Percentiles rank a stretch among this genome's conserved stretches.
Conservation (phyloP, 2,797 vertebrate species). For the Agapornis canus region DNA sequence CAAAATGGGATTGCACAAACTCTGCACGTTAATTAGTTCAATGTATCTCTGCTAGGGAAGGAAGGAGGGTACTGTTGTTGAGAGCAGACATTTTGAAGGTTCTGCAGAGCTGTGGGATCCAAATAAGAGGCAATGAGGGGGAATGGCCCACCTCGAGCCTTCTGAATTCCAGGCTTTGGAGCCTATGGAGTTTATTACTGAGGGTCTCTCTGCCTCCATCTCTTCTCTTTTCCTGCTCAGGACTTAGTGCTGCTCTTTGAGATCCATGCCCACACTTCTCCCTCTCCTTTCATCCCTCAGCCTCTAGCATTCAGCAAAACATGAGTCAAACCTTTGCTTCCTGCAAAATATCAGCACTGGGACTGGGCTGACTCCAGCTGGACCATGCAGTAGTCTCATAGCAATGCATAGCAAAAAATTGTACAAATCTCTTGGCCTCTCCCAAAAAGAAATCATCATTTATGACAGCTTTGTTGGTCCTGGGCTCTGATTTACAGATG, state of each 20-base stretch:
- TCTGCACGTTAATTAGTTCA: conserved; percentile 52
- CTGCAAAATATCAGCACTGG: background rate
- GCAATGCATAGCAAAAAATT: background rate
- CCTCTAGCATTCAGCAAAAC: background rate
- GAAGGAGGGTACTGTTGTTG: conserved; percentile 4
- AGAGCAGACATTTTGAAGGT: conserved; percentile 6
- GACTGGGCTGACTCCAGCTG: background rate
- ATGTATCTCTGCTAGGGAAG: background rate
- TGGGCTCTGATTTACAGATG: background rate
- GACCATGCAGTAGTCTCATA: background rate
- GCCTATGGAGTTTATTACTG: background rate
- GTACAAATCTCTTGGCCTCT: background rate
- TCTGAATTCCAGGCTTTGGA: background rate
- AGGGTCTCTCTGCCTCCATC: background rate
- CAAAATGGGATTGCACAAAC: conserved; percentile 48
- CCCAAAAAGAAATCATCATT: background rate
- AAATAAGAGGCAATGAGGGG: background rate
- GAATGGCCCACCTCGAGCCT: background rate
- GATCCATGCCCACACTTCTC: background rate
- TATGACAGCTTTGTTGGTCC: background rate
- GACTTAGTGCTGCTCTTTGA: background rate
- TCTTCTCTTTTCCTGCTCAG: background rate
- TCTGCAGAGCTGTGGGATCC: background rate
- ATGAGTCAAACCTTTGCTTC: background rate
- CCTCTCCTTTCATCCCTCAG: background rate